Conservation (phyloP, 1,140 invertebrate species). For the Pseudomyrmex gracilis region DNA sequence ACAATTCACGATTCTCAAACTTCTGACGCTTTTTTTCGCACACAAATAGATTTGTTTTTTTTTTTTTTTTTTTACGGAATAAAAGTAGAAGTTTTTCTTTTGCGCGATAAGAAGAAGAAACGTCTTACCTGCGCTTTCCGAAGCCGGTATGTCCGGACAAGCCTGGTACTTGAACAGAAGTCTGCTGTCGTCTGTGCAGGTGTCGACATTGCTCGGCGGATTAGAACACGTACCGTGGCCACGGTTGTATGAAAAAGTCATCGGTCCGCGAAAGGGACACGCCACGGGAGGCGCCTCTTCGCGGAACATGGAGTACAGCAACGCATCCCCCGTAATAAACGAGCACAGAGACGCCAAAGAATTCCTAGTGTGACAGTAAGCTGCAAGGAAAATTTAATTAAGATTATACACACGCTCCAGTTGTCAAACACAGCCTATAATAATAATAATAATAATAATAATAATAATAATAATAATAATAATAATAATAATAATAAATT, state of each 20-base stretch:
- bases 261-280: constrained; percentile 92
- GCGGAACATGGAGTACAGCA: constrained; percentile 95
- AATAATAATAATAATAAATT: constrained; percentile 31
- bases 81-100: not conserved
- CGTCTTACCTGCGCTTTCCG: constrained; percentile 91
- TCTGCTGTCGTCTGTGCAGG: constrained; percentile 95
- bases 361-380: constrained; percentile 91
- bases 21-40: too few relatives aligned
- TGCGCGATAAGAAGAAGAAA: not conserved
- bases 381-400: constrained; percentile 86
- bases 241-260: constrained; percentile 94
- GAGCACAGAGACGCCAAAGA: constrained; percentile 92
- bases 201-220: constrained; percentile 94
- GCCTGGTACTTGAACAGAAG: constrained; percentile 95
- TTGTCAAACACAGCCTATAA: not conserved
- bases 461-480: constrained; percentile 6
- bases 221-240: constrained; percentile 94
- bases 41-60: too few relatives aligned
- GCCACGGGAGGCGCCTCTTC: constrained; percentile 92
- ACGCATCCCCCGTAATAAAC: constrained; percentile 94
- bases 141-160: constrained; percentile 94
- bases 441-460: constrained; percentile 25
- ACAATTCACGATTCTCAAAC: too few relatives aligned
- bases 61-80: not conserved
- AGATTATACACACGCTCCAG: constrained; percentile 43